These are phyloP conservation scores for Merluccius polli DNA, from an alignment of 2,797 vertebrate species.

Conservation along the genomic window DNA sequence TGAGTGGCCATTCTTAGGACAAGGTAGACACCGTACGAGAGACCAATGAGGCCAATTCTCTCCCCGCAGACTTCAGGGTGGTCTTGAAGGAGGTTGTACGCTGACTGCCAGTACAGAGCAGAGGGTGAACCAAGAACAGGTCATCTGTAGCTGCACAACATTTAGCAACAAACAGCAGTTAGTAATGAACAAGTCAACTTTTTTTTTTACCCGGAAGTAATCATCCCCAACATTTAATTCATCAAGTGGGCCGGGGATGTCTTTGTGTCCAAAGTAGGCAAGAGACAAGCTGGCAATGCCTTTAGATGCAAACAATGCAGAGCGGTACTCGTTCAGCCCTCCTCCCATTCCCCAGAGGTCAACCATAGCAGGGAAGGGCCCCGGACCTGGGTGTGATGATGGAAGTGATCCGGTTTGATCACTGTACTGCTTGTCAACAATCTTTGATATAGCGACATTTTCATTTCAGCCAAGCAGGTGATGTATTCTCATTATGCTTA, in stretches of 20 bases:
- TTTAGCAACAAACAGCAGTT: not conserved
- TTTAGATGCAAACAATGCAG: constrained; percentile 74
- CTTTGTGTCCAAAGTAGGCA: constrained; percentile 76
- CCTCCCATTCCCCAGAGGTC: constrained; percentile 80
- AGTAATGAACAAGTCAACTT: not conserved
- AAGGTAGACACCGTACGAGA: constrained; percentile 61
- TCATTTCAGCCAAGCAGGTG: too few relatives aligned
- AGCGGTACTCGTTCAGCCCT: constrained; percentile 76
- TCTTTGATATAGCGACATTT: not conserved
- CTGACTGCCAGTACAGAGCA: constrained; percentile 46
- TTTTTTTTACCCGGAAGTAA: constrained; percentile 60
- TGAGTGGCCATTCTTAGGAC: constrained; percentile 43
- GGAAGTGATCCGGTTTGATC: not conserved
- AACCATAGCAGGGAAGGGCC: constrained; percentile 79
- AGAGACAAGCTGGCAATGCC: constrained; percentile 77
- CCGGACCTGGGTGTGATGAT: constrained; percentile 63
- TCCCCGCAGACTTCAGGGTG: constrained; percentile 55
- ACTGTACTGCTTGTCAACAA: not conserved
- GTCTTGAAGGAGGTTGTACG: constrained; percentile 55
- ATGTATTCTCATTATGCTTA: not conserved
- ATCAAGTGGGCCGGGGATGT: constrained; percentile 63
- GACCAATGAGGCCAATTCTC: constrained; percentile 58
- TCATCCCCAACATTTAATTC: constrained; percentile 45
- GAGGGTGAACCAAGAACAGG: not conserved
- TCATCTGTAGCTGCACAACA: not conserved